phyloP scores from a whole-genome alignment of 2,888 invertebrate genomes.

The Phymatocera aterrima region DNA sequence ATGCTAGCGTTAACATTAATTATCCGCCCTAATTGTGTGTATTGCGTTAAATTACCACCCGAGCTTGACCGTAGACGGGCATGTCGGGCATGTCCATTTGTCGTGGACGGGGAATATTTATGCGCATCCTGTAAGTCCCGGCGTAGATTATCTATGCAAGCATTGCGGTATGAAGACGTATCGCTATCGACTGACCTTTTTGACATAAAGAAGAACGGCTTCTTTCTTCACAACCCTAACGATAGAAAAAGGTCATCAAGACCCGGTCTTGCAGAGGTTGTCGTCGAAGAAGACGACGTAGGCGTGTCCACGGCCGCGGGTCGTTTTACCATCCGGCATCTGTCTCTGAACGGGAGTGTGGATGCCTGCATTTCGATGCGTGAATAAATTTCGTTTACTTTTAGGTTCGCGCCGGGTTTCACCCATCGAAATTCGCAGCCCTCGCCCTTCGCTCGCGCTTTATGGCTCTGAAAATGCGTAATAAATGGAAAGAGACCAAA shows the following conservation, averaged over 20 bases:
- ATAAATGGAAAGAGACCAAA: slow-evolving; percentile 32
- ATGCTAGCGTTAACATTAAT: slow-evolving; percentile 61
- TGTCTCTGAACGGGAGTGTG: slow-evolving; percentile 1
- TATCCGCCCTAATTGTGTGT: slow-evolving; percentile 55
- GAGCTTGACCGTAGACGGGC: slow-evolving; percentile 54
- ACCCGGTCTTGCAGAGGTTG: not conserved
- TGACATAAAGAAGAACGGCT: not conserved
- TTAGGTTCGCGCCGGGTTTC: slow-evolving; percentile 28
- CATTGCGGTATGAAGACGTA: slow-evolving; percentile 31
- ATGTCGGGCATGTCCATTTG: slow-evolving; percentile 56
- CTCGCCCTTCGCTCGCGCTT: slow-evolving; percentile 13
- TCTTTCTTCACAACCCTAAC: not conserved
- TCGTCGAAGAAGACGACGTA: slow-evolving; percentile 35
- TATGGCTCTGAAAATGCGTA: slow-evolving; percentile 36
- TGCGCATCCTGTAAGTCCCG: slow-evolving; percentile 50
- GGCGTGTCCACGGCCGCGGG: slow-evolving; percentile 18
- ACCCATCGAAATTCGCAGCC: slow-evolving; percentile 27
- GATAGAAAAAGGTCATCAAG: slow-evolving; percentile 19
- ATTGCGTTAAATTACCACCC: slow-evolving; percentile 60
- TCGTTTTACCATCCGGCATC: slow-evolving; percentile 30
- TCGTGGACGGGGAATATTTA: slow-evolving; percentile 58
- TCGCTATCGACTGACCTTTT: not conserved
- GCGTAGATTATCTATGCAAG: slow-evolving; percentile 4
- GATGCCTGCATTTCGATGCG: slow-evolving; percentile 38
- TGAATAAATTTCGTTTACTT: slow-evolving; percentile 41